Conservation (phyloP, 2,113 vertebrate genomes). For the Asarcornis scutulata region DNA sequence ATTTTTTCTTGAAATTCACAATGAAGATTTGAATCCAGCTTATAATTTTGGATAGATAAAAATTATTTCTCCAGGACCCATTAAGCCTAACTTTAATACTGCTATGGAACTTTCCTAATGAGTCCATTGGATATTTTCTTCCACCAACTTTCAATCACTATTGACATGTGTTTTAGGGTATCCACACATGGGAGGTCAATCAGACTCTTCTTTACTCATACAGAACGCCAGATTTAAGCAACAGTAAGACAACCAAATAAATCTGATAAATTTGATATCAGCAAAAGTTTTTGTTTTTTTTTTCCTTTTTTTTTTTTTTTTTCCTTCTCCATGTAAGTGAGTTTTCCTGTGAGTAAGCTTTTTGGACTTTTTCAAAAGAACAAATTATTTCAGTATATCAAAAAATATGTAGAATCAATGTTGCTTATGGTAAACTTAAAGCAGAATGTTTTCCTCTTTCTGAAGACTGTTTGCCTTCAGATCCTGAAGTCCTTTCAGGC, state of each 20-base stretch:
- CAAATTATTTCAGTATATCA: neutral
- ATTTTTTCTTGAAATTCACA: neutral
- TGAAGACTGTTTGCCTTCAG: neutral
- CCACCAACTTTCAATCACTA: conserved; percentile 25
- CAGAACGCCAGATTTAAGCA: neutral
- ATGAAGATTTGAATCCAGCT: conserved; percentile 15
- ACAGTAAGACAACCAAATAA: neutral
- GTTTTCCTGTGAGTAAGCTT: neutral
- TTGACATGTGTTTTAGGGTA: neutral
- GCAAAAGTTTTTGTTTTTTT: neutral
- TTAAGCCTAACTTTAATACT: conserved; percentile 20
- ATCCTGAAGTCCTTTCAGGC: neutral
- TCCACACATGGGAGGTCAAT: neutral
- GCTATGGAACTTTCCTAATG: conserved; percentile 31
- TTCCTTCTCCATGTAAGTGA: too few relatives aligned
- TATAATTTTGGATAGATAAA: conserved; percentile 26
- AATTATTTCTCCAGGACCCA: neutral
- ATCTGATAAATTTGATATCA: neutral
- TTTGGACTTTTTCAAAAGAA: neutral
- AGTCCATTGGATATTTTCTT: conserved; percentile 48
- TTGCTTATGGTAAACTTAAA: neutral
- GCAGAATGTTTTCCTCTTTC: neutral
- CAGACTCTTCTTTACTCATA: neutral
- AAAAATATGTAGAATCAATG: fast-evolving
- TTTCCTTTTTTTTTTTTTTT: too few relatives aligned